Evolutionary conservation across 1,140 invertebrate genomes (phyloP).

Genomic region (Tetranychus urticae): DNA sequence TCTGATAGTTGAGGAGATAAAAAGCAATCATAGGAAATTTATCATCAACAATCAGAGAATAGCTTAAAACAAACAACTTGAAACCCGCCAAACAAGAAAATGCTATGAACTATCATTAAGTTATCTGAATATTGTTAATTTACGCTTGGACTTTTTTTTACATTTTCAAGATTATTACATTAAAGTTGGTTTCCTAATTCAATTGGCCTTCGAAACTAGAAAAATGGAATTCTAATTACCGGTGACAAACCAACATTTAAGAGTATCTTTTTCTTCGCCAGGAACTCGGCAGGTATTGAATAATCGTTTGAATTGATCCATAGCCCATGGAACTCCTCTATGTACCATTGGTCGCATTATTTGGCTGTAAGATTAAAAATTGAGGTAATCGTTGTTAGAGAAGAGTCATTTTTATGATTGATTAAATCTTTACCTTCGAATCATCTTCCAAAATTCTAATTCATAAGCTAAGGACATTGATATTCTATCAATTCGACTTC

Average conservation of each 20-base stretch:
- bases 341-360: conserved; percentile 1
- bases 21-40: no score
- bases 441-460: conserved; percentile 18
- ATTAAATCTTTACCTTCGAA: background rate
- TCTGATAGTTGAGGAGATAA: no score
- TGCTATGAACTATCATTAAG: no score
- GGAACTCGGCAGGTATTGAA: conserved; percentile 22
- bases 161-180: no score
- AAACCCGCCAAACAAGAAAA: no score
- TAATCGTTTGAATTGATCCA: conserved; percentile 21
- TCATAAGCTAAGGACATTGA: conserved; percentile 16
- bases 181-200: no score
- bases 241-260: conserved; percentile 13
- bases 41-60: no score
- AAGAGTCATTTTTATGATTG: conserved; percentile 10
- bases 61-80: no score
- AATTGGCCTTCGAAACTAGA: no score
- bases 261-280: conserved; percentile 12
- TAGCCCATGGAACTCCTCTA: conserved; percentile 14
- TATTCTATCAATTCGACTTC: conserved; percentile 17
- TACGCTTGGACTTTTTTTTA: no score
- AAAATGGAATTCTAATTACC: conserved; percentile 4
- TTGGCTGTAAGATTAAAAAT: background rate
- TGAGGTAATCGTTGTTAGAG: background rate
- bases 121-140: no score